Conservation (phyloP, 2,113 vertebrate species). For the Grus americana region DNA sequence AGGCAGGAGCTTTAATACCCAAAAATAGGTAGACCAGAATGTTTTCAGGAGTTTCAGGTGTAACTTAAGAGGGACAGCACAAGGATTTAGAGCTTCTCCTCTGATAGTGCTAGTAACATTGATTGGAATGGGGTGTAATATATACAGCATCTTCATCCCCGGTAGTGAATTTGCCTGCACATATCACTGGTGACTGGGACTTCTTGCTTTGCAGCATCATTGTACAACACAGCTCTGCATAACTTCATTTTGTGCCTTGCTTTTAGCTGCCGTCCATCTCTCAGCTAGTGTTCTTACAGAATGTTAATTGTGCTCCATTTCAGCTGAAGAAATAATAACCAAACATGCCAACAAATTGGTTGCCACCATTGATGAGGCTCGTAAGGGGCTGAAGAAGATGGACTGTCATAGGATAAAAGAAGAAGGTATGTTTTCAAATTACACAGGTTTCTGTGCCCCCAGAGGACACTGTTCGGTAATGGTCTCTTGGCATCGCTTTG, state of each 20-base stretch:
- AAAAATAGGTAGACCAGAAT: not conserved
- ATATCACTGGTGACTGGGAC: not conserved
- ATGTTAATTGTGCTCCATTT: constrained; percentile 27
- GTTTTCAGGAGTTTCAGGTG: not conserved
- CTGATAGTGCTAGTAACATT: not conserved
- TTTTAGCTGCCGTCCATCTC: not conserved
- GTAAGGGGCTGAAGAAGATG: constrained; percentile 69
- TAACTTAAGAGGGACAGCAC: not conserved
- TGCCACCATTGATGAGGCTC: constrained; percentile 26
- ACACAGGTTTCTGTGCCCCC: not conserved
- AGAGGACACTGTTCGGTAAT: not conserved
- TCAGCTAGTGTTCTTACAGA: not conserved
- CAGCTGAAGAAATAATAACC: constrained; percentile 70
- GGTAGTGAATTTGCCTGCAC: not conserved
- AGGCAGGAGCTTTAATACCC: not conserved
- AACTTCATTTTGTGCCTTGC: not conserved
- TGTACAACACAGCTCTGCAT: not conserved
- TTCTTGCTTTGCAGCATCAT: not conserved
- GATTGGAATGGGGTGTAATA: not conserved
- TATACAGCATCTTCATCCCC: not conserved
- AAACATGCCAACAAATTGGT: constrained; percentile 35
- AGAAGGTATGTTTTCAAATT: constrained; percentile 64
- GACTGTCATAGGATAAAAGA: constrained; percentile 51
- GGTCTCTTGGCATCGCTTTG: not conserved
- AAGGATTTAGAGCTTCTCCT: not conserved